These are phyloP conservation scores for Perognathus longimembris DNA, from an alignment of 2,113 vertebrate genomes.

Conservation along the genomic window DNA sequence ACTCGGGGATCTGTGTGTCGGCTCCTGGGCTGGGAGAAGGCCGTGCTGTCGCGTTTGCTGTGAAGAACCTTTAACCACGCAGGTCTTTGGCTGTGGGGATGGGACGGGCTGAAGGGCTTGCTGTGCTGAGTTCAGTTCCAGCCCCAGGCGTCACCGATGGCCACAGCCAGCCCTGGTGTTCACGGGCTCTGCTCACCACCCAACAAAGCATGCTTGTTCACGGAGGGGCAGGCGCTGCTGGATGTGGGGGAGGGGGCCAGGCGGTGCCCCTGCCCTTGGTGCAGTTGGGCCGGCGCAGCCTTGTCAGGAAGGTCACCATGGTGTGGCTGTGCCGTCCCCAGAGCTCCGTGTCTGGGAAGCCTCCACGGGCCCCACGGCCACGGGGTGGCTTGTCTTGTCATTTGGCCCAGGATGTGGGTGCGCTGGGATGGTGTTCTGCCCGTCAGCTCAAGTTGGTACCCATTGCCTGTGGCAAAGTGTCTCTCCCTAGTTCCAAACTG, in stretches of 20 bases:
- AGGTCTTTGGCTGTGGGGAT: too few species aligned
- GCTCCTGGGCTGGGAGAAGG: conserved; percentile 40
- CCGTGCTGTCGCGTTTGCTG: neutral
- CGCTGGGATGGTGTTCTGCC: neutral
- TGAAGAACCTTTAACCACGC: too few species aligned
- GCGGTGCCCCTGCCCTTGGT: too few species aligned
- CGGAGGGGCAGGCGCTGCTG: neutral
- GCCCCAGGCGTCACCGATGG: neutral
- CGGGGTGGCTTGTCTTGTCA: neutral
- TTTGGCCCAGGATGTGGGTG: neutral
- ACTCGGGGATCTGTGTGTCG: conserved; percentile 52
- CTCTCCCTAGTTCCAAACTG: neutral
- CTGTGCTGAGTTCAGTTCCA: neutral
- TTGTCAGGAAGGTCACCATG: too few species aligned
- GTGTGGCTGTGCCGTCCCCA: neutral
- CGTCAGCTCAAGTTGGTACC: conserved; percentile 45
- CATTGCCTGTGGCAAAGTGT: conserved; percentile 40
- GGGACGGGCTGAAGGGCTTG: neutral
- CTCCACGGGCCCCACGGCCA: too few species aligned
- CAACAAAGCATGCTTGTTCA: conserved; percentile 70
- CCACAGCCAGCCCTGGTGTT: conserved; percentile 46
- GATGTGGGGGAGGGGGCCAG: neutral
- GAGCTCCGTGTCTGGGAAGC: too few species aligned
- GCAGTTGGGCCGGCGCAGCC: too few species aligned
- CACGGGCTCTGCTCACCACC: conserved; percentile 31